phyloP scores from a whole-genome alignment of 92 coral and sea anemone species.

The Chrysogorgia sp. region DNA sequence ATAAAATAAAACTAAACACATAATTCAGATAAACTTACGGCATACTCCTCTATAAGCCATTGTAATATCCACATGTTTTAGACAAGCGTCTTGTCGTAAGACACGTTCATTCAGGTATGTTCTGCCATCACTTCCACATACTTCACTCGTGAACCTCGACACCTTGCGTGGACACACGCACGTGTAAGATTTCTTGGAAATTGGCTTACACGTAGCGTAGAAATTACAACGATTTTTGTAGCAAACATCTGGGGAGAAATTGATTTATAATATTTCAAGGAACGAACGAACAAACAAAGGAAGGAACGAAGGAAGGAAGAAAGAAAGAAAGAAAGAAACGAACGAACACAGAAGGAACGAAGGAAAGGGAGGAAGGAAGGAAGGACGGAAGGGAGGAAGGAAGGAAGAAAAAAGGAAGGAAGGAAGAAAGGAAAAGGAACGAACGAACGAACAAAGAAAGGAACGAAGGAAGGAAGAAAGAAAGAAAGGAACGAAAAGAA shows the following conservation, averaged over 20 bases:
- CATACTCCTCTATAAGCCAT: not conserved
- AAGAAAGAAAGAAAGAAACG: slow-evolving; percentile 5
- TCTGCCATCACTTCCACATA: slow-evolving; percentile 83
- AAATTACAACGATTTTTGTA: not conserved
- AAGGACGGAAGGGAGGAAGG: not conserved
- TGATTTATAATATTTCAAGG: not conserved
- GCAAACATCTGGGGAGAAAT: slow-evolving; percentile 6
- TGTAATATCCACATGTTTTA: not conserved
- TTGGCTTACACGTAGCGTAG: slow-evolving; percentile 20
- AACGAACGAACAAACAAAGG: slow-evolving; percentile 10
- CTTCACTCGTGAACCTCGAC: not conserved
- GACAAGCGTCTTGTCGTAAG: slow-evolving; percentile 35
- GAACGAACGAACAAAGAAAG: not conserved
- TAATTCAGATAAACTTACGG: slow-evolving; percentile 56
- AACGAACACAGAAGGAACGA: not conserved
- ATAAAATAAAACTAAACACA: no score
- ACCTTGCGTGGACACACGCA: not conserved
- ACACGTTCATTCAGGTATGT: slow-evolving; percentile 72
- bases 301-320: slow-evolving; percentile 8
- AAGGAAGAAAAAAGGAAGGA: no score
- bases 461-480: not conserved
- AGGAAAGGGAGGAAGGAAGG: not conserved
- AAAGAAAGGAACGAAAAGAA: no score
- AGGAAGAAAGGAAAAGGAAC: no score
- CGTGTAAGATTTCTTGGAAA: not conserved